These are phyloP conservation scores for Nasonia oneida DNA, from an alignment of 2,888 invertebrate species.

Conservation along the genomic window DNA sequence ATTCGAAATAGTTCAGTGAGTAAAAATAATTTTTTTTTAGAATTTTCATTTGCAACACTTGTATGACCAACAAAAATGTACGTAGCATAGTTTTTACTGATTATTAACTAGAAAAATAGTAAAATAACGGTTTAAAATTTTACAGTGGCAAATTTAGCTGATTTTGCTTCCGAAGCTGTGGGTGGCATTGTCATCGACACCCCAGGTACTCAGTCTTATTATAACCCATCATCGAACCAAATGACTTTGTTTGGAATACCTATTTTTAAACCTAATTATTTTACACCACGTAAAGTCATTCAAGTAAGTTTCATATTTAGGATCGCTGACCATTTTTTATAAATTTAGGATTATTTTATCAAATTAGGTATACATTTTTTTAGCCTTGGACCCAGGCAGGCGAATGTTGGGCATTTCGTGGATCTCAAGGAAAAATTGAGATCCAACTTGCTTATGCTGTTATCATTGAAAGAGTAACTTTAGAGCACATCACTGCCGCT, in stretches of 20 bases:
- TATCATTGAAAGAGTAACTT: slow-evolving; percentile 80
- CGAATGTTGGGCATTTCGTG: slow-evolving; percentile 84
- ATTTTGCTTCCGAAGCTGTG: slow-evolving; percentile 73
- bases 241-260: slow-evolving; percentile 70
- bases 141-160: slow-evolving; percentile 66
- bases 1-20: background rate
- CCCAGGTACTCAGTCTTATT: slow-evolving; percentile 73
- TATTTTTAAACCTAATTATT: slow-evolving; percentile 69
- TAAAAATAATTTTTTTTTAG: slow-evolving; percentile 49
- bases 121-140: slow-evolving; percentile 9
- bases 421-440: slow-evolving; percentile 78
- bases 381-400: slow-evolving; percentile 79
- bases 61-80: slow-evolving; percentile 54
- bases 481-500: slow-evolving; percentile 82
- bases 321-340: background rate
- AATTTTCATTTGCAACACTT: slow-evolving; percentile 63
- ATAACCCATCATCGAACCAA: slow-evolving; percentile 63
- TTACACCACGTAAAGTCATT: slow-evolving; percentile 73
- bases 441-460: slow-evolving; percentile 74
- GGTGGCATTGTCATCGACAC: slow-evolving; percentile 71
- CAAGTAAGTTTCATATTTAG: slow-evolving; percentile 64
- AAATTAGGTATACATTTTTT: background rate
- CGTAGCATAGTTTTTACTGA: background rate
- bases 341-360: background rate
- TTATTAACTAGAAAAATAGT: slow-evolving; percentile 1